phyloP scores from a whole-genome alignment of 2,113 vertebrate species.

The Sapayoa aenigma region DNA sequence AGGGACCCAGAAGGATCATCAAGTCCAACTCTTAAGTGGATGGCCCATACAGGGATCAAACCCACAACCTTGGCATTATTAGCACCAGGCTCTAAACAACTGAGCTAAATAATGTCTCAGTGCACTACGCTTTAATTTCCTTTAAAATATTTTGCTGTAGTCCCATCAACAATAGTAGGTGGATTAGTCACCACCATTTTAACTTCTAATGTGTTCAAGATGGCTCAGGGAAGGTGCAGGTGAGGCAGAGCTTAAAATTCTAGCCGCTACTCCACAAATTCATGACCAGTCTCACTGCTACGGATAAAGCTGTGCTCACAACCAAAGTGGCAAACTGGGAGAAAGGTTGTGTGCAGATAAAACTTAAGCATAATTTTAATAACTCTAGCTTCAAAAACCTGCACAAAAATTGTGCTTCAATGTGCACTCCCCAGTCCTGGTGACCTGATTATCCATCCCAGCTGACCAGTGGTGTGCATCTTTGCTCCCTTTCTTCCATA shows the following conservation, averaged over 20 bases:
- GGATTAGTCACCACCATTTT: not conserved
- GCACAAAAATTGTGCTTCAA: not conserved
- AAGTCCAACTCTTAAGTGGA: not conserved
- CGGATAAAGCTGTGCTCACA: not conserved
- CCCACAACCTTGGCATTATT: not conserved
- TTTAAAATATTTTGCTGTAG: not conserved
- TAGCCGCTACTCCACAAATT: not conserved
- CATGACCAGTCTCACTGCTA: not conserved
- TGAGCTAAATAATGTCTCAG: not conserved
- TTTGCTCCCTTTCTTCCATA: conserved; percentile 38
- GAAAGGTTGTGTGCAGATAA: not conserved
- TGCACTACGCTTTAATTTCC: not conserved
- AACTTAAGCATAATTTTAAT: conserved; percentile 4
- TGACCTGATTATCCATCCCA: not conserved
- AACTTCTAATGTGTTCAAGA: not conserved
- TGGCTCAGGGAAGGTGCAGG: not conserved
- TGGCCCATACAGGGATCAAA: not conserved
- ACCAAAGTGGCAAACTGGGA: not conserved
- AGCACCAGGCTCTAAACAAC: not conserved
- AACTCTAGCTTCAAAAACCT: not conserved
- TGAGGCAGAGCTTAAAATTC: not conserved
- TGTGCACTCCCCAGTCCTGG: not conserved
- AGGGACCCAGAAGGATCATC: not conserved
- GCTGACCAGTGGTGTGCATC: not conserved
- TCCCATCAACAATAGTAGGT: not conserved